These are phyloP conservation scores for Leptinotarsa defecta DNA, from an alignment of 1,140 invertebrate genomes.

Conservation along the genomic window DNA sequence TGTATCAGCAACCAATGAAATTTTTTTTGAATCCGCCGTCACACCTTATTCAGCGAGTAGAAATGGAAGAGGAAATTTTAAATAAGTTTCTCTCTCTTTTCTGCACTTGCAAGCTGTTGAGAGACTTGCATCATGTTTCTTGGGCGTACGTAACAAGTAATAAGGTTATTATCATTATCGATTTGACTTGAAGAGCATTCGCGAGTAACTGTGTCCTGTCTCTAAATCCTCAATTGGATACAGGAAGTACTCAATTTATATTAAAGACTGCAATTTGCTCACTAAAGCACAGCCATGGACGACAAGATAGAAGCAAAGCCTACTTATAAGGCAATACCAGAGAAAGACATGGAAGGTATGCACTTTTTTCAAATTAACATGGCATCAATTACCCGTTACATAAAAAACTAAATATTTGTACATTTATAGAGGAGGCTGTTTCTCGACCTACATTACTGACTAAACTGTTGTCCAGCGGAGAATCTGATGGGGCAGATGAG, in stretches of 20 bases:
- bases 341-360: conserved; percentile 62
- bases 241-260: conserved; percentile 1
- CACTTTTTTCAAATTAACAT: conserved; percentile 22
- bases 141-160: not conserved
- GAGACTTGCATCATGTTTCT: conserved; percentile 2
- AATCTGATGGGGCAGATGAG: conserved; percentile 66
- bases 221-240: not conserved
- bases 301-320: conserved; percentile 28
- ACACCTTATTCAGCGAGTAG: too few species aligned
- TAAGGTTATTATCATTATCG: not conserved
- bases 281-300: not conserved
- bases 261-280: conserved; percentile 1
- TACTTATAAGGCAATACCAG: conserved; percentile 64
- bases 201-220: not conserved
- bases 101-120: not conserved
- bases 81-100: too few species aligned
- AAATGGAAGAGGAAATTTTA: too few species aligned
- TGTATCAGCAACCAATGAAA: too few species aligned
- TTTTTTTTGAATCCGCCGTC: too few species aligned
- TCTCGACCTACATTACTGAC: conserved; percentile 46
- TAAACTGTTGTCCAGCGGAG: conserved; percentile 39
- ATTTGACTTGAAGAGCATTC: not conserved
- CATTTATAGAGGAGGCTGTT: conserved; percentile 53
- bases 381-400: conserved; percentile 21
- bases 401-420: not conserved